Base-by-base conservation (phyloP, 1,140 invertebrate species). In the Drosophila baimaii region DNA sequence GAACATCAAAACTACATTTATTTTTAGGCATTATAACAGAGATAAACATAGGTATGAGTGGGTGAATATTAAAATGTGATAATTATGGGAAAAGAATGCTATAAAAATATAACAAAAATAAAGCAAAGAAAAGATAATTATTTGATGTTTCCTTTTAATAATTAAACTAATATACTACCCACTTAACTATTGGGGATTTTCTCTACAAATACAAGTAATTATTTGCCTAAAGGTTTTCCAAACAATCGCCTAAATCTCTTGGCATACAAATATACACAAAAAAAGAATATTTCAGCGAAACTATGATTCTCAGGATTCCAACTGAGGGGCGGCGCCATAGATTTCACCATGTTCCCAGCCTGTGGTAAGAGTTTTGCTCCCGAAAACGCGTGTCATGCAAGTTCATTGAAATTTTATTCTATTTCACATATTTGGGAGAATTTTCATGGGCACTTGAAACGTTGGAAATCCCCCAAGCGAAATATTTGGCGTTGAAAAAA, bases 351-450 rank as follows among this genome's bases (percentile, higher is more conserved):
- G 13, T 68, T 55, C 25, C 31, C 27, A 57, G 41, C 19, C 15
- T 29, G 21, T 15, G 25, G 29, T 3, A 39, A 54, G 23, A 65
- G 15, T 61, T 37, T 33, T 15, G 19, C 5, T 25, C 6, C 9
- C 55, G 29, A 79, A 79, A n/a, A 19, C 61, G 70, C 69, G 19
- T 68, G 81, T 85, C 81, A 85, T 86, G 56, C 33, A 49, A 25
- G 43, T 62, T 85, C 81, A 70, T 69, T 65, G 73, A 74, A 84
- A 69, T 70, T 47, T 19, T 54, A 10, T 54, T 85, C 59, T 54
- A 69, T 69, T 77, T 54, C 62, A 46, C 55, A 77, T 62, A 63
- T 62, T 74, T 77, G 62, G 61, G 21, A 13, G 7, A 58, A 65
- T 69, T 85, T 77, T 81, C 77, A 64, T 69, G 49, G 51, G 37